Evolutionary conservation across 2,113 vertebrate species (phyloP).

Genomic region (Panthera tigris): DNA sequence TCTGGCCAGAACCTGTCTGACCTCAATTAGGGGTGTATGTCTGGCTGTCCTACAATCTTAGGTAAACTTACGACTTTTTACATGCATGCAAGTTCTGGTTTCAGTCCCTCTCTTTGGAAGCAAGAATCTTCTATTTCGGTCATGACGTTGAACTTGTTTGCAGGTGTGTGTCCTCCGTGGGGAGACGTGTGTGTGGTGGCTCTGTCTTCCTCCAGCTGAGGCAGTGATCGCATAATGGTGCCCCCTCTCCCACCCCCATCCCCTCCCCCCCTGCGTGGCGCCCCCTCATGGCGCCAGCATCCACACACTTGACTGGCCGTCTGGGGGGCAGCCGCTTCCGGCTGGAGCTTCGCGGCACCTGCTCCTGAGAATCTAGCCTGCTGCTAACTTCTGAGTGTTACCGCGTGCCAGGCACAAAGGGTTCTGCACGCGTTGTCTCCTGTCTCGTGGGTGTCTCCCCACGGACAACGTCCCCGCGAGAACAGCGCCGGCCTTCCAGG

Average conservation of each 20-base stretch:
- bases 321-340: accelerated
- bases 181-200: accelerated
- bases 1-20: background rate
- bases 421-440: background rate
- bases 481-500: background rate
- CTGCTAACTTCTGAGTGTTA: background rate
- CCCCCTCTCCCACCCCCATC: no score
- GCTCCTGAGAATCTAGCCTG: background rate
- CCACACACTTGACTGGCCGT: background rate
- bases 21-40: background rate
- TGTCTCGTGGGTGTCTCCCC: background rate
- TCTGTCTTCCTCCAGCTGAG: background rate
- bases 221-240: no score
- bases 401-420: accelerated
- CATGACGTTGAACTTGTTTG: background rate
- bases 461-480: no score
- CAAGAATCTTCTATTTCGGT: background rate
- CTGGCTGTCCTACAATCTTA: background rate
- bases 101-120: background rate
- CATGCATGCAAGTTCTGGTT: background rate
- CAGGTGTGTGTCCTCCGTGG: background rate
- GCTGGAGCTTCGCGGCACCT: accelerated
- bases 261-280: background rate
- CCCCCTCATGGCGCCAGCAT: background rate
- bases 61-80: background rate